These are phyloP conservation scores for Drosophila bocqueti DNA, from an alignment of 1,140 invertebrate species.

Conservation along the genomic window DNA sequence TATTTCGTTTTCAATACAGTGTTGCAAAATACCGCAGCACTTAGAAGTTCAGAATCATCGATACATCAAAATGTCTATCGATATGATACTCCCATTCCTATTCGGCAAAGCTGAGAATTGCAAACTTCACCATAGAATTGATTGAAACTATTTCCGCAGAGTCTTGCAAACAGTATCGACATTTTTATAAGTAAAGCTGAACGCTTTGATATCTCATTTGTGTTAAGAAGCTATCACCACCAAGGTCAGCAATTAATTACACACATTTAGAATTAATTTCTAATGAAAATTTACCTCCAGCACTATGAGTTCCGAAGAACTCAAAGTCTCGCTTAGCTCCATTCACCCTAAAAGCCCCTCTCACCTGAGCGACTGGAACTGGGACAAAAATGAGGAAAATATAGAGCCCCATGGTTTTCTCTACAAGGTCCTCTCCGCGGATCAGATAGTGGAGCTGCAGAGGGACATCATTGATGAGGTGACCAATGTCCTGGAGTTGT, in stretches of 20 bases:
- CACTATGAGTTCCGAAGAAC: slow-evolving; percentile 91
- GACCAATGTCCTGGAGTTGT: slow-evolving; percentile 93
- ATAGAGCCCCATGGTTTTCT: slow-evolving; percentile 92
- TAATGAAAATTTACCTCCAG: not conserved
- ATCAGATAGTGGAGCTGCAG: slow-evolving; percentile 98
- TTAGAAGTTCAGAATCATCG: not conserved
- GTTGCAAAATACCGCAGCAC: not conserved
- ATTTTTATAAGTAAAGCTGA: not conserved
- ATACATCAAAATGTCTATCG: not conserved
- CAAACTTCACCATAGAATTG: not conserved
- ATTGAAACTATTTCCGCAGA: not conserved
- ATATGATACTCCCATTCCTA: not conserved
- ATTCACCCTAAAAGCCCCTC: not conserved
- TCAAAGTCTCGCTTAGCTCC: not conserved
- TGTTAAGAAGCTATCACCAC: not conserved
- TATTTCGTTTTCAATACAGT: not conserved
- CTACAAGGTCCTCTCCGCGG: slow-evolving; percentile 96
- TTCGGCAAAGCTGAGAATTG: not conserved
- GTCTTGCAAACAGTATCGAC: not conserved
- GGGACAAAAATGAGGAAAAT: slow-evolving; percentile 91
- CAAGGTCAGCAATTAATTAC: not conserved
- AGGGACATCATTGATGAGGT: slow-evolving; percentile 98
- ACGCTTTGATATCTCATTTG: not conserved
- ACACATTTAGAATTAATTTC: not conserved
- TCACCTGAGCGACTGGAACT: slow-evolving; percentile 85